Evolutionary conservation across 1,140 invertebrate species (phyloP).

Genomic region (Archivesica marissinica): DNA sequence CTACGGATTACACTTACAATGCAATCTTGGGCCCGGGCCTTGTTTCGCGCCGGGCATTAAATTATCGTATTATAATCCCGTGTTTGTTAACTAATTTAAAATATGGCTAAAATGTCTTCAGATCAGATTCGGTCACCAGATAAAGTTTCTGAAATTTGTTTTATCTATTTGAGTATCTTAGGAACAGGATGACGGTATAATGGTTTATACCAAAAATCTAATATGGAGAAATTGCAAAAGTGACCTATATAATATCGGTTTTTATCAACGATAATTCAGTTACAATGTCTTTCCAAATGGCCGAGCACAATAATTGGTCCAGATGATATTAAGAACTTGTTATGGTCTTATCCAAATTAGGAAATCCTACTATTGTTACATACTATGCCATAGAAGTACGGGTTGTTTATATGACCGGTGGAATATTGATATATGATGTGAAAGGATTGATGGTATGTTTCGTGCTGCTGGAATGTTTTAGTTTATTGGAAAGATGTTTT

Average conservation of each 20-base stretch:
- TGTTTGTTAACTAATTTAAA: slow-evolving; percentile 13
- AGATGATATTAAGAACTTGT: not conserved
- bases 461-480: too few species aligned
- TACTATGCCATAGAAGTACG: not conserved
- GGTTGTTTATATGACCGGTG: not conserved
- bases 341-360: not conserved
- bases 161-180: slow-evolving; percentile 1
- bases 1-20: not conserved
- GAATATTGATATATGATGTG: slow-evolving; percentile 1
- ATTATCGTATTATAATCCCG: not conserved
- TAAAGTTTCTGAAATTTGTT: slow-evolving; percentile 24
- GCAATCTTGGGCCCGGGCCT: not conserved
- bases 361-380: slow-evolving; percentile 11
- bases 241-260: not conserved
- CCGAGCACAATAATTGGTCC: not conserved
- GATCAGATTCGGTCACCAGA: slow-evolving; percentile 10
- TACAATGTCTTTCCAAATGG: not conserved
- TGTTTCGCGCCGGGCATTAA: not conserved
- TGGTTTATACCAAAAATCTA: slow-evolving; percentile 4
- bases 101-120: slow-evolving; percentile 1
- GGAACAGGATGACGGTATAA: not conserved
- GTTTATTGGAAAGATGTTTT: too few species aligned
- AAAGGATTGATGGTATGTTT: too few species aligned
- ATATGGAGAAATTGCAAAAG: not conserved
- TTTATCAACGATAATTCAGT: not conserved